Conservation (phyloP, 2,113 vertebrate genomes). For the Fulmarus glacialis region DNA sequence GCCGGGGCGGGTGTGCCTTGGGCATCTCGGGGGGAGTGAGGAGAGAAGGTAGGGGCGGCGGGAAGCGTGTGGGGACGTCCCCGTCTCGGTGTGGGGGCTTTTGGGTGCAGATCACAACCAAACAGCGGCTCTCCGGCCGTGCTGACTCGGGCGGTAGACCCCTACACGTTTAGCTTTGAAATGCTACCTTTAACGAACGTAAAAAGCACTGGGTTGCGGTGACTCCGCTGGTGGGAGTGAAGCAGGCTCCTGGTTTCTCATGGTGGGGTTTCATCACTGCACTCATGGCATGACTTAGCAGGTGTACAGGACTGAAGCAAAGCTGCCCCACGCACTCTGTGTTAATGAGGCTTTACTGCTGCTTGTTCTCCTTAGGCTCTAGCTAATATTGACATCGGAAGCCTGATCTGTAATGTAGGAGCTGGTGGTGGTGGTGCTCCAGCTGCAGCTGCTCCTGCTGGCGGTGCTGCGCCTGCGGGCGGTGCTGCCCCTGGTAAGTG, state of each 20-base stretch:
- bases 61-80: no score
- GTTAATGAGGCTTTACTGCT: accelerated
- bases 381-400: conserved; percentile 88
- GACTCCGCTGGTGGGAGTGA: accelerated
- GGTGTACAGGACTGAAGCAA: background rate
- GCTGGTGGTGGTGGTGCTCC: conserved; percentile 88
- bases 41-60: background rate
- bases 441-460: conserved; percentile 70
- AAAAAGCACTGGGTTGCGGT: accelerated
- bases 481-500: conserved; percentile 84
- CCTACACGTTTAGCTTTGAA: accelerated
- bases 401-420: conserved; percentile 93
- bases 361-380: conserved; percentile 79
- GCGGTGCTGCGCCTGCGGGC: conserved; percentile 67
- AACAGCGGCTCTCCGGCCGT: accelerated
- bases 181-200: accelerated
- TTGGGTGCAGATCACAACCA: accelerated
- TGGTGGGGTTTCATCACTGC: accelerated
- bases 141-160: accelerated
- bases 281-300: accelerated
- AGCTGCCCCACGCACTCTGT: accelerated
- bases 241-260: accelerated
- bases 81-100: background rate
- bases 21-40: background rate
- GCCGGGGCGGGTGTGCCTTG: background rate